Percentiles rank a stretch among this genome's conserved stretches.
These are phyloP conservation scores for Archaeoteleia sp. DNA, from an alignment of 2,888 invertebrate genomes.

Conservation along the genomic window DNA sequence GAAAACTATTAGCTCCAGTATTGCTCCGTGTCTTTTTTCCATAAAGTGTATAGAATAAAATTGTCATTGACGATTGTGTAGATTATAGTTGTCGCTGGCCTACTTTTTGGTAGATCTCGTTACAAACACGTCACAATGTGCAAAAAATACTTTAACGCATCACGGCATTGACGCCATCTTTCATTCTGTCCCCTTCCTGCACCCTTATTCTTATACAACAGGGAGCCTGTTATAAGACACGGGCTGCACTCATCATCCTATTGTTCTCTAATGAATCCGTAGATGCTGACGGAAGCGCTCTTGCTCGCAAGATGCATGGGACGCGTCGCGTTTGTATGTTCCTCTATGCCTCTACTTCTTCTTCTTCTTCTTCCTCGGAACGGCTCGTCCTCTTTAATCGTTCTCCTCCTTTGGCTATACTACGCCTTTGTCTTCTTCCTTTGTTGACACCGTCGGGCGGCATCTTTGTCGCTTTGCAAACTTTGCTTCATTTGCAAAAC, in stretches of 20 bases:
- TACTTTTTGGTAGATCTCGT: too few relatives aligned
- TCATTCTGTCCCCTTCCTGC: too few relatives aligned
- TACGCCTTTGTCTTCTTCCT: constrained; percentile 32
- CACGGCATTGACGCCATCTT: too few relatives aligned
- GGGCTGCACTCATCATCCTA: constrained; percentile 70
- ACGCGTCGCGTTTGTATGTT: constrained; percentile 62
- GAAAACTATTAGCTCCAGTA: too few relatives aligned
- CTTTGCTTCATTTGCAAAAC: constrained; percentile 2
- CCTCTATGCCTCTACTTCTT: constrained; percentile 53
- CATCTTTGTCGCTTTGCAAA: constrained; percentile 26
- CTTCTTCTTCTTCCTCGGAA: constrained; percentile 48
- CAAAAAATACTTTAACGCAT: too few relatives aligned
- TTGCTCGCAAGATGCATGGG: constrained; percentile 64
- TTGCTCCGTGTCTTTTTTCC: too few relatives aligned
- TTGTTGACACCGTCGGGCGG: constrained; percentile 29
- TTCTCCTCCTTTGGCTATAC: constrained; percentile 5
- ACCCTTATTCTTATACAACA: constrained; percentile 48
- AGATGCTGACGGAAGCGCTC: constrained; percentile 71
- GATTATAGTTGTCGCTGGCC: too few relatives aligned
- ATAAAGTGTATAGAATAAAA: too few relatives aligned
- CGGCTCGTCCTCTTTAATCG: constrained; percentile 26
- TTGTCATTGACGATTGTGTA: too few relatives aligned
- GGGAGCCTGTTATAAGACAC: constrained; percentile 46
- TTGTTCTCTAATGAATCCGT: constrained; percentile 74
- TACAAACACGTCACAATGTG: too few relatives aligned